phyloP scores from a whole-genome alignment of 2,888 invertebrate genomes.

The Drosophila kambysellisi region DNA sequence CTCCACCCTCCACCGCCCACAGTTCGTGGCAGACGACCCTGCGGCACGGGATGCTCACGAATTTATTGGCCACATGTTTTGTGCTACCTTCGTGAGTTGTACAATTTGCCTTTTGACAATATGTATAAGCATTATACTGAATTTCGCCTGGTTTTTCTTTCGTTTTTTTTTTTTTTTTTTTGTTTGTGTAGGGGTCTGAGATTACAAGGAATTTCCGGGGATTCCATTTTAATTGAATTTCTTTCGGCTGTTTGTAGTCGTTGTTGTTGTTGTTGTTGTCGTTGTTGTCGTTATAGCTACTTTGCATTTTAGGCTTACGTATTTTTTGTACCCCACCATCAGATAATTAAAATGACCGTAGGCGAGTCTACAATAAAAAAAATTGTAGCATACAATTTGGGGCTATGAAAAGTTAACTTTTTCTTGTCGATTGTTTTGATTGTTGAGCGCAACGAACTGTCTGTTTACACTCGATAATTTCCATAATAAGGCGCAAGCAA shows the following conservation, averaged over 20 bases:
- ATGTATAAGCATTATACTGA: constrained; percentile 49
- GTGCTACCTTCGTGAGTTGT: constrained; percentile 75
- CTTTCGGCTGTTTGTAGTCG: constrained; percentile 45
- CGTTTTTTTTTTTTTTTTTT: not conserved
- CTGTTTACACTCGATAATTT: constrained; percentile 63
- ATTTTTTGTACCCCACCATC: constrained; percentile 32
- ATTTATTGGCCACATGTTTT: constrained; percentile 80
- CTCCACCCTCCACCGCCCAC: not conserved
- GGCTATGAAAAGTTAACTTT: constrained; percentile 1
- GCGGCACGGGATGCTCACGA: constrained; percentile 36
- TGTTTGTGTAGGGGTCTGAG: constrained; percentile 50
- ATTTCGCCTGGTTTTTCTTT: constrained; percentile 3
- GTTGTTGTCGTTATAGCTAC: constrained; percentile 33
- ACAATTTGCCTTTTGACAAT: constrained; percentile 74
- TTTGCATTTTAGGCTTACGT: constrained; percentile 55
- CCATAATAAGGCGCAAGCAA: constrained; percentile 55
- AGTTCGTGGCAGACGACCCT: not conserved
- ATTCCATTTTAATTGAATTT: constrained; percentile 79
- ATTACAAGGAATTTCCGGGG: constrained; percentile 79
- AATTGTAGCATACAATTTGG: constrained; percentile 41
- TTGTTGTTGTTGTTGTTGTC: constrained; percentile 32
- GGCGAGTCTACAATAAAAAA: constrained; percentile 15
- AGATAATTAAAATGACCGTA: constrained; percentile 70
- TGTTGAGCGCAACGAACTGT: constrained; percentile 37
- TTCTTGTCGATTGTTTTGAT: constrained; percentile 40